Base-by-base conservation (phyloP, 2,113 vertebrate genomes). In the Lanius ludovicianus region DNA sequence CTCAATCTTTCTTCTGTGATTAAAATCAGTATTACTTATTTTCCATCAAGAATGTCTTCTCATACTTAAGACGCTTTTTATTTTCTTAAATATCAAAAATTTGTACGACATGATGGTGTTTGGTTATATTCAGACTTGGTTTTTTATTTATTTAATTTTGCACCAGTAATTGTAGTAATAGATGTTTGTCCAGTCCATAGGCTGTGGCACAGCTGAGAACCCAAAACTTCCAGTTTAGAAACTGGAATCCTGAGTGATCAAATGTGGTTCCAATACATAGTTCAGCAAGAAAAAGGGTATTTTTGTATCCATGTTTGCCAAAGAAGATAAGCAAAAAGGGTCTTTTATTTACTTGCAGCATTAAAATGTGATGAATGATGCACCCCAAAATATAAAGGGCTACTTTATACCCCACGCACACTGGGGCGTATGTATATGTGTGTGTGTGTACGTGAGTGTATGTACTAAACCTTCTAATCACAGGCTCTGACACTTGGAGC, bases 361-460 rank as follows among this genome's bases (percentile, higher is more conserved):
- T 39, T 73, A 68, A 80, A 80, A 84, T 6, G 0, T 27, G 42
- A 56, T 52, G 4, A 59, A 31, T 0, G 0, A 69, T 39, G 12
- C 25, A 19, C 5, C 9, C 20, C 31, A 80, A 41, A 60, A 35
- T 33, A 60, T 15, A 68, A 85, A 68, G 9, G 28, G 7, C 33
- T 71, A n/a, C 6, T 83, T 78, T 44, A 31, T 77, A 77, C 46
- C 35, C 18, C 9, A 11, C 31, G 28, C 2, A n/a, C n/a, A 28
- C 15, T 27, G 15, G 5, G 13, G 5, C 19, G 3, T 12, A 18
- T 1, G 0, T 28, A 10, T 28, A 15, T 41, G 5, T 46, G 22
- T 79, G 10, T n/a, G n/a, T 46, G 21, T 15, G 8, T 37, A 8
- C 2, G 0, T 15, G 9, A 35, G 10, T 53, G 16, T 42, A 21